Evolutionary conservation across 1,140 invertebrate species (phyloP).

Genomic region (Drosophila busckii): DNA sequence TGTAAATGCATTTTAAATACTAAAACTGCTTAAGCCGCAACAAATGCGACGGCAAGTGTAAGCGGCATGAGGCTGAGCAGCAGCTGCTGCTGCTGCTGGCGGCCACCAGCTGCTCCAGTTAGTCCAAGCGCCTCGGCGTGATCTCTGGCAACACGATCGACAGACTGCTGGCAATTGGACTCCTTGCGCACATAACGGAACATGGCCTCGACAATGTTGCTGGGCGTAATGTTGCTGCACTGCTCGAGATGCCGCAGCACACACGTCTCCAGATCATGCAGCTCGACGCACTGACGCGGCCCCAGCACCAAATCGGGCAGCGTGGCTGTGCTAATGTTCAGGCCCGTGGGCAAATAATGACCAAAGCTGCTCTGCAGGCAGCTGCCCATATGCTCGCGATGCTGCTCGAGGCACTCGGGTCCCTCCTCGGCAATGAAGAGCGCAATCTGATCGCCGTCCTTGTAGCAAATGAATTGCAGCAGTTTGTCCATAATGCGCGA

Average conservation of each 20-base stretch:
- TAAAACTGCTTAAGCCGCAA: neutral
- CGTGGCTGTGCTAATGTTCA: constrained; percentile 13
- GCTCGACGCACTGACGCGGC: constrained; percentile 77
- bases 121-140: neutral
- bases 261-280: constrained; percentile 83
- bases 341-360: constrained; percentile 78
- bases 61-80: neutral
- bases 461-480: constrained; percentile 86
- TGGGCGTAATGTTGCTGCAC: constrained; percentile 86
- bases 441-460: constrained; percentile 90
- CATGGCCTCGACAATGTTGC: constrained; percentile 88
- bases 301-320: constrained; percentile 63
- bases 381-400: constrained; percentile 81
- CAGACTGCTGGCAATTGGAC: constrained; percentile 55
- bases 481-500: constrained; percentile 85
- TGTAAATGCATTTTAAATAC: neutral
- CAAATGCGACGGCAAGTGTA: neutral
- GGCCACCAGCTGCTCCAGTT: neutral
- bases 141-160: constrained; percentile 29
- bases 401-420: constrained; percentile 84
- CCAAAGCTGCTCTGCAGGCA: constrained; percentile 83
- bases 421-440: constrained; percentile 89
- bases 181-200: constrained; percentile 82
- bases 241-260: constrained; percentile 83
- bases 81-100: neutral